Conservation (phyloP, 2,797 vertebrate species). For the Pipistrellus nathusii region DNA sequence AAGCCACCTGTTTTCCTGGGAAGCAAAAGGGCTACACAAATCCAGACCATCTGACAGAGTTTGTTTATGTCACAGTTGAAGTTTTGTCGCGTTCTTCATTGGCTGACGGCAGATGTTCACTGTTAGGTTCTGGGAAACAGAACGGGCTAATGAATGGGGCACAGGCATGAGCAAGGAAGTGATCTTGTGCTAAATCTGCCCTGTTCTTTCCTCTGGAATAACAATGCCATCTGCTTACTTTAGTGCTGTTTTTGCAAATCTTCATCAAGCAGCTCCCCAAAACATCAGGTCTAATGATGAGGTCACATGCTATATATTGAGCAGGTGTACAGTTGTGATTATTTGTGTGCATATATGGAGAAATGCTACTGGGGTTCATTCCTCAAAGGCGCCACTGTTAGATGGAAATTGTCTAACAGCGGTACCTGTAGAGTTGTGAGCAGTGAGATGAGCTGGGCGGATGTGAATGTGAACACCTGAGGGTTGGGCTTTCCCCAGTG, state of each 20-base stretch:
- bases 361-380: slow-evolving; percentile 6
- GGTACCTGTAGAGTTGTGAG: neutral
- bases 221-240: neutral
- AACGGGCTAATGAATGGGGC: neutral
- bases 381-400: neutral
- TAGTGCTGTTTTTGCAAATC: neutral
- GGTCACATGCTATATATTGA: neutral
- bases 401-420: neutral
- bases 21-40: neutral
- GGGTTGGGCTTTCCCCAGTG: neutral
- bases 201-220: neutral
- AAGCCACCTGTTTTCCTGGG: neutral
- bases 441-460: neutral
- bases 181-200: neutral
- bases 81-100: neutral
- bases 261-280: neutral
- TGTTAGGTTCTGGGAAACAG: neutral
- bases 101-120: neutral
- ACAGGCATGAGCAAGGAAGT: neutral
- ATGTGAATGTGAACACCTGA: neutral
- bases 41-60: neutral
- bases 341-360: neutral
- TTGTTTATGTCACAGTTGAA: neutral
- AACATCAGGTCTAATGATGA: neutral
- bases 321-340: neutral